Evolutionary conservation across 1,140 invertebrate species (phyloP).

Genomic region (Philopotamus ludificatus): DNA sequence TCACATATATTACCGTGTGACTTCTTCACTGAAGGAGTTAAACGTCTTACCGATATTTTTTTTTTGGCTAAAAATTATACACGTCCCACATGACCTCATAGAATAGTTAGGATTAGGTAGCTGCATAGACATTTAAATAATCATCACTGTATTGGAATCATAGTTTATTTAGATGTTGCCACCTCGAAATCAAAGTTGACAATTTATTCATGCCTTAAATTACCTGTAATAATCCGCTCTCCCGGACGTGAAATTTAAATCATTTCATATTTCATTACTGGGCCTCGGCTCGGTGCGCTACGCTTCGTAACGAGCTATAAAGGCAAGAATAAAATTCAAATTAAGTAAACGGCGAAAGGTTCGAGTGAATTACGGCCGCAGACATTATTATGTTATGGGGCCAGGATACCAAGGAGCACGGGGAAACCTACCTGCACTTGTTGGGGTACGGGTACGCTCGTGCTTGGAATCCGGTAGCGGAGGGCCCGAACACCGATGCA

Average conservation of each 20-base stretch:
- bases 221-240: slow-evolving; percentile 24
- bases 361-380: slow-evolving; percentile 40
- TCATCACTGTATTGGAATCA: too few species aligned
- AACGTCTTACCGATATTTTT: too few species aligned
- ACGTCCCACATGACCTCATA: too few species aligned
- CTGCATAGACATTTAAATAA: too few species aligned
- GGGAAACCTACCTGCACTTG: background rate
- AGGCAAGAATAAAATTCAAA: slow-evolving; percentile 43
- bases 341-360: slow-evolving; percentile 42
- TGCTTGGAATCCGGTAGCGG: background rate
- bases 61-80: too few species aligned
- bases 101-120: too few species aligned
- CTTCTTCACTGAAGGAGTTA: too few species aligned
- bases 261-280: slow-evolving; percentile 38
- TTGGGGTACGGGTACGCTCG: background rate
- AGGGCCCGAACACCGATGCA: too few species aligned
- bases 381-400: slow-evolving; percentile 40
- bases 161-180: background rate
- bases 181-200: slow-evolving; percentile 2
- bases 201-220: slow-evolving; percentile 3
- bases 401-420: background rate
- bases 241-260: slow-evolving; percentile 33
- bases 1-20: too few species aligned
- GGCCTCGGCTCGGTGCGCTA: background rate
- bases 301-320: slow-evolving; percentile 38